These are phyloP conservation scores for Plutomurus gul DNA, from an alignment of 1,140 invertebrate genomes.

Conservation along the genomic window DNA sequence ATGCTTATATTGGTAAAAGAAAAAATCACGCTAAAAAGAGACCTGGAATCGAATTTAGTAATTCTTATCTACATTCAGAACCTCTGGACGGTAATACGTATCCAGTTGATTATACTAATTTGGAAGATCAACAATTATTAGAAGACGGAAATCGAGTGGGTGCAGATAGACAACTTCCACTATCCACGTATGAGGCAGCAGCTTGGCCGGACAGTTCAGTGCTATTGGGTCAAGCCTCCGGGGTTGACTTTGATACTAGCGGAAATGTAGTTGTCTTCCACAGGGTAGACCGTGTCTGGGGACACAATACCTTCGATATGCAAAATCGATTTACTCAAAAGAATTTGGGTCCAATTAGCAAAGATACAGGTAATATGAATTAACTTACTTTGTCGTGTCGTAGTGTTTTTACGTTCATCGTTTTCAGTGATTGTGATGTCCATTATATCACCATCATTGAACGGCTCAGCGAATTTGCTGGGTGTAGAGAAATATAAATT, in stretches of 20 bases:
- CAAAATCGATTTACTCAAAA: slow-evolving; percentile 66
- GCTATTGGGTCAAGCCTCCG: slow-evolving; percentile 76
- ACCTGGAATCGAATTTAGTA: slow-evolving; percentile 39
- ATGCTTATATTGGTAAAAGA: slow-evolving; percentile 37
- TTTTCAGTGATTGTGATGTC: no score
- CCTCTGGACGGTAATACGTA: not conserved
- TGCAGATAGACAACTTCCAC: slow-evolving; percentile 8
- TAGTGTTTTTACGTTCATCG: no score
- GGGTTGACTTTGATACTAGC: slow-evolving; percentile 72
- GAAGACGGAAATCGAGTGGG: not conserved
- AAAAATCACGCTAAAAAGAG: slow-evolving; percentile 51
- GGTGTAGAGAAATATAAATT: no score
- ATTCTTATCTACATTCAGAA: not conserved
- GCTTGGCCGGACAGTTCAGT: slow-evolving; percentile 56
- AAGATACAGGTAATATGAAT: no score
- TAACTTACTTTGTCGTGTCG: no score
- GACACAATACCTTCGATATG: slow-evolving; percentile 66
- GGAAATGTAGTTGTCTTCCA: slow-evolving; percentile 84
- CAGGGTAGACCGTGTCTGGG: slow-evolving; percentile 76
- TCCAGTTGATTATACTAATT: not conserved
- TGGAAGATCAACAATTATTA: slow-evolving; percentile 2
- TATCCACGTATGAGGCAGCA: slow-evolving; percentile 30
- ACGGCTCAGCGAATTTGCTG: no score
- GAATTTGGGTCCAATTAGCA: slow-evolving; percentile 69
- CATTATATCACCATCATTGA: no score